Evolutionary conservation across 1,140 invertebrate species (phyloP).

Genomic region (Brachionus rotundiformis): DNA sequence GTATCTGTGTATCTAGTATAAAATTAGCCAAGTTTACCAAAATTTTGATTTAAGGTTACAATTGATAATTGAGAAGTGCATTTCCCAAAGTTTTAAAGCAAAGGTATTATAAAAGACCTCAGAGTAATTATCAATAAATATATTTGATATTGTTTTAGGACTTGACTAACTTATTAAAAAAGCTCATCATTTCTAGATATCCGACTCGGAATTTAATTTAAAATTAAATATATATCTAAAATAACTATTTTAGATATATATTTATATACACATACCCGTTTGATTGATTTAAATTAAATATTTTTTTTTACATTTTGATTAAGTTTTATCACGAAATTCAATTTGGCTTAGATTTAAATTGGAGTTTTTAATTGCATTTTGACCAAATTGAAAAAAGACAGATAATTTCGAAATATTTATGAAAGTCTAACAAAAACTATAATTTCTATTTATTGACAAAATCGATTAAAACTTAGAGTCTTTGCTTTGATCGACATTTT

Average conservation of each 20-base stretch:
- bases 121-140: too few relatives aligned
- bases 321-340: not conserved
- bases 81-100: too few relatives aligned
- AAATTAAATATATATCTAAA: not conserved
- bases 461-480: not conserved
- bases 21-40: not conserved
- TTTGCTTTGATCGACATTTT: not conserved
- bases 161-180: not conserved
- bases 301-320: slow-evolving; percentile 2
- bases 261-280: not conserved
- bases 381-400: not conserved
- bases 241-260: not conserved
- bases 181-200: not conserved
- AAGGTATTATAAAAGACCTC: too few relatives aligned
- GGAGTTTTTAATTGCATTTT: not conserved
- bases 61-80: too few relatives aligned
- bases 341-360: not conserved
- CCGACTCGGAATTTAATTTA: too few relatives aligned
- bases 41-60: not conserved
- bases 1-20: not conserved
- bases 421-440: not conserved
- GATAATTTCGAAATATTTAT: not conserved
- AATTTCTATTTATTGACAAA: not conserved
- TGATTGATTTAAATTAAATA: not conserved
- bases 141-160: not conserved